Evolutionary conservation across 1,140 invertebrate species (phyloP).

Genomic region (Spodoptera frugiperda): DNA sequence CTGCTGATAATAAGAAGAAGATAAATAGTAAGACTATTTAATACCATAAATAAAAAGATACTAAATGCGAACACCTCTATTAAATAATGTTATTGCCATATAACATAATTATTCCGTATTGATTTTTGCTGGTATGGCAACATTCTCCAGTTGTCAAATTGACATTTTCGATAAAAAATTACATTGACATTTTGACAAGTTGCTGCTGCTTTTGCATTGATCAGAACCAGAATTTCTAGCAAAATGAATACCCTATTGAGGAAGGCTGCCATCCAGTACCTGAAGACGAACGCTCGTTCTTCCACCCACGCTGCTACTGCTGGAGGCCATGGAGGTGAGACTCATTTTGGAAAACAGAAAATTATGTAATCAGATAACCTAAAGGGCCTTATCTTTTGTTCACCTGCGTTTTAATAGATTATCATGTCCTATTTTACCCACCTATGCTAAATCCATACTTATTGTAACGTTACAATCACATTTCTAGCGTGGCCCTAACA

Average conservation of each 20-base stretch:
- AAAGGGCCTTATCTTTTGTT: constrained; percentile 55
- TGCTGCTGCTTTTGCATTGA: constrained; percentile 20
- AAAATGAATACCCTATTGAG: constrained; percentile 77
- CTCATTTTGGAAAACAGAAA: constrained; percentile 50
- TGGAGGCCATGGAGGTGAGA: constrained; percentile 79
- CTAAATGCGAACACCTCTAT: no score
- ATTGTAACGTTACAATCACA: not conserved
- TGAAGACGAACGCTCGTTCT: constrained; percentile 69
- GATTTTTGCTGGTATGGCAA: constrained; percentile 23
- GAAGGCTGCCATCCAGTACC: constrained; percentile 69
- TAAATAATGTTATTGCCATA: no score
- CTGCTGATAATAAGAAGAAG: no score
- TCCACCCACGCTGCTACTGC: constrained; percentile 76
- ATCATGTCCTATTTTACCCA: not conserved
- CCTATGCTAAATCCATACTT: not conserved
- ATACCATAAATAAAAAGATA: no score
- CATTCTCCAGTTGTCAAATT: constrained; percentile 23
- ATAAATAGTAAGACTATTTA: no score
- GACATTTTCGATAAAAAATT: not conserved
- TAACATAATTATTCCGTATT: not conserved
- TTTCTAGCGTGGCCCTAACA: not conserved
- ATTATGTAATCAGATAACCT: constrained; percentile 84
- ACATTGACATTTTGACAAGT: constrained; percentile 52
- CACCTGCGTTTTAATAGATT: not conserved
- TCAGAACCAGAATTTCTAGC: constrained; percentile 11